Percentiles rank a stretch among this genome's conserved stretches.
phyloP scores from a whole-genome alignment of 2,113 vertebrate species.

The Pterocles orientalis region DNA sequence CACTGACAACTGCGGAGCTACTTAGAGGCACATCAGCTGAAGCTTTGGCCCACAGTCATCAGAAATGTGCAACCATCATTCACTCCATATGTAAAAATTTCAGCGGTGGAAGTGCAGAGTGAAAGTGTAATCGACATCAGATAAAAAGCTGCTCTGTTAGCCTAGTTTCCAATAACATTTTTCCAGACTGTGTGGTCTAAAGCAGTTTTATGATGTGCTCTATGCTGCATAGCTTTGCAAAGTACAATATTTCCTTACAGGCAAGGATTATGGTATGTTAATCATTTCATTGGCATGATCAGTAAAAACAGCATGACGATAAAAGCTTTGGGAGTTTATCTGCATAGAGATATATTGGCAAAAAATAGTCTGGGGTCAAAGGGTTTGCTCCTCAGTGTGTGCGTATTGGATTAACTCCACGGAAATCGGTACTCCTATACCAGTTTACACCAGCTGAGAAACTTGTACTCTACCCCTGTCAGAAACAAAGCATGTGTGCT shows the following conservation, averaged over 20 bases:
- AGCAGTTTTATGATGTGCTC: constrained; percentile 49
- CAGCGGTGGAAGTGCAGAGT: neutral
- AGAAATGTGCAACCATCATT: neutral
- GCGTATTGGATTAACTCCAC: neutral
- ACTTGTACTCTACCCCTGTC: neutral
- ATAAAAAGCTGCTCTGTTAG: neutral
- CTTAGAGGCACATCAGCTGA: constrained; percentile 11
- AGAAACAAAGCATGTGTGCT: neutral
- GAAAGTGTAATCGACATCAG: neutral
- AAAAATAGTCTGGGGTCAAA: constrained; percentile 18
- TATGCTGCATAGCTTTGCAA: constrained; percentile 27
- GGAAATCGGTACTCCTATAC: neutral
- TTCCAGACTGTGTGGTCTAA: constrained; percentile 21
- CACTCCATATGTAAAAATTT: neutral
- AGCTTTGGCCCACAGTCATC: constrained; percentile 17
- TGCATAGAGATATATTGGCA: constrained; percentile 37
- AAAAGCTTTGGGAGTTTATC: constrained; percentile 55
- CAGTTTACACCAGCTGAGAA: constrained; percentile 17
- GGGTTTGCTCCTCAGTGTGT: neutral
- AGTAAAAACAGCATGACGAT: constrained; percentile 32
- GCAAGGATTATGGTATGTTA: constrained; percentile 23
- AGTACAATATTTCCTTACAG: neutral
- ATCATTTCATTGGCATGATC: constrained; percentile 28
- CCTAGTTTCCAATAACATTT: neutral
- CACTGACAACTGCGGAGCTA: neutral